Evolutionary conservation across 2,113 vertebrate genomes (phyloP).

Genomic region (Glaucidium brasilianum): DNA sequence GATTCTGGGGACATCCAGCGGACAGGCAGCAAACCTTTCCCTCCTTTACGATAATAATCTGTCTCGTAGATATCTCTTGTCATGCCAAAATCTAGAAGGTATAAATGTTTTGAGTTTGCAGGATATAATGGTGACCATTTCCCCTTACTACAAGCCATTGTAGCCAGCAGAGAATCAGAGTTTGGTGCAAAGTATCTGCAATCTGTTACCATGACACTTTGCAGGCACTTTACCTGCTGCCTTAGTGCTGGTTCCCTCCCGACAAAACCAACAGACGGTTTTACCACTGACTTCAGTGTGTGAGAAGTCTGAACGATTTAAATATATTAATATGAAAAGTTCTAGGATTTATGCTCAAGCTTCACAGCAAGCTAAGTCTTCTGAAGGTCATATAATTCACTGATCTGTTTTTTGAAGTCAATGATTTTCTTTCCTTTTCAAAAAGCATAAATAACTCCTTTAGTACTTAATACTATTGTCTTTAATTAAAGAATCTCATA

Average conservation of each 20-base stretch:
- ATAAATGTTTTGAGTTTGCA: not conserved
- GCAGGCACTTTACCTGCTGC: not conserved
- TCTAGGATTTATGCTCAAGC: not conserved
- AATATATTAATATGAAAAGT: not conserved
- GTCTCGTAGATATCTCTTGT: slow-evolving; percentile 99
- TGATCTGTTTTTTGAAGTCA: not conserved
- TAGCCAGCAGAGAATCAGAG: not conserved
- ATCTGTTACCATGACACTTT: not conserved
- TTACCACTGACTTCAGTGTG: not conserved
- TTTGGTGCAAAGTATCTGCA: not conserved
- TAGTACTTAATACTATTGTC: not conserved
- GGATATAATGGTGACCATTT: not conserved
- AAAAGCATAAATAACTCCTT: not conserved
- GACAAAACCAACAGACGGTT: not conserved
- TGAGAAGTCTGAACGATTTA: not conserved
- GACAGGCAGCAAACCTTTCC: slow-evolving; percentile 94
- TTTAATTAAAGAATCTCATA: not conserved
- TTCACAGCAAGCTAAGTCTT: not conserved
- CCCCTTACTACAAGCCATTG: not conserved
- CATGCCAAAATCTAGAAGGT: slow-evolving; percentile 92
- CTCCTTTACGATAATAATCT: slow-evolving; percentile 97
- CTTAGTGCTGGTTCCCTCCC: not conserved
- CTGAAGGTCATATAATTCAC: not conserved
- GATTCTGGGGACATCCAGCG: slow-evolving; percentile 99
- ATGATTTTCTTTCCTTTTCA: not conserved